Base-by-base conservation (phyloP, 2,888 invertebrate genomes). In the Chrysolina americana region DNA sequence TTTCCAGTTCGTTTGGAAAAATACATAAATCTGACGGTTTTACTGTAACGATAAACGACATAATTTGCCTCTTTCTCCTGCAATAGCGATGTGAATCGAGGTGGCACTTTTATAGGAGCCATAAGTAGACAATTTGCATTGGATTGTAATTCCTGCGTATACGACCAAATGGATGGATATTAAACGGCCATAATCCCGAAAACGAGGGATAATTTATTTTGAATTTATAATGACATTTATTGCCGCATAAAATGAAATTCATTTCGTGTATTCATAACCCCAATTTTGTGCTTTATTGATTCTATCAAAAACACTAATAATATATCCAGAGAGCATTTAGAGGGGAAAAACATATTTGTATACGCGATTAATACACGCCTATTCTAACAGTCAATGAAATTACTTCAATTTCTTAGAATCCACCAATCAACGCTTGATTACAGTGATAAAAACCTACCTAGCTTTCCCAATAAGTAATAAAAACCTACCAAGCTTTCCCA, bases 211-310 rank as follows among this genome's bases (percentile, higher is more conserved):
- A 65, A 75, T 75, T 75, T 69, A 75, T 75, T 71, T 71, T 65
- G 65, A 75, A 71, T 75, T 71, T 75, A 71, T 75, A 75, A 75
- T 75, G 75, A 75, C 75, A 50, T 75, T 75, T 75, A 75, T 71
- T 56, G 75, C 63, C 65, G 53, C 69, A 68, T 64, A 66, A 65
- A 36, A 53, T 68, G 41, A 59, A 71, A 71, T 71, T 64, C 70
- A 74, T 74, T 41, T 47, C 56, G 59, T 62, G 44, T 66, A 65
- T 65, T 64, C 70, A 36, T 63, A 63, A 68, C 68, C 68, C 41
- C 41, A 41, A 28, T 68, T 68, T 68, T 8, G 19, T 36, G 68
- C 21, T 68, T 56, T 28, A 59, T 36, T 59, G 36, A 59, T 36
- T 59, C 23, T 28, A 17, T 59, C 59, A 59, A 28, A 36, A 59